A percentile compares a stretch with the other conserved stretches of the same genome.
phyloP scores from a whole-genome alignment of 2,888 invertebrate genomes.

The Perizoma flavofasciatum region DNA sequence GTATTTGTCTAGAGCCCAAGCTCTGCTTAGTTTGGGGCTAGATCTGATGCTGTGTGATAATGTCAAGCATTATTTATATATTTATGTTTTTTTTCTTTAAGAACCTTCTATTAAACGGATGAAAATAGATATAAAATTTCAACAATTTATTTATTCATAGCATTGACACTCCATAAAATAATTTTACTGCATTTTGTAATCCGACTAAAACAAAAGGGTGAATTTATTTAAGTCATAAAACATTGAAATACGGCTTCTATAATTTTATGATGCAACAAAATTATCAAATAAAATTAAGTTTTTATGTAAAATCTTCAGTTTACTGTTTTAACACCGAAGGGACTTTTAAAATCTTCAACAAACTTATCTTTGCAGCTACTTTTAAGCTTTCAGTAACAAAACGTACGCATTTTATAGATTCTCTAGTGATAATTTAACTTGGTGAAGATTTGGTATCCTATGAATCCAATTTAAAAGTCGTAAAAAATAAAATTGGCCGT shows the following conservation, averaged over 20 bases:
- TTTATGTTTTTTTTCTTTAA: too few species aligned
- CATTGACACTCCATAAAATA: constrained; percentile 27
- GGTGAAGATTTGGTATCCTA: constrained; percentile 38
- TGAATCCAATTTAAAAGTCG: constrained; percentile 53
- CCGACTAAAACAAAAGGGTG: constrained; percentile 40
- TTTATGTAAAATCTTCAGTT: constrained; percentile 44
- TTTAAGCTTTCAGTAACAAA: background rate
- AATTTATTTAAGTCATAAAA: constrained; percentile 37
- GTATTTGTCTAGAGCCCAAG: too few species aligned
- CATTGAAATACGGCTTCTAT: constrained; percentile 39
- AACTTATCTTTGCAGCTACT: constrained; percentile 35
- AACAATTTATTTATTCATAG: constrained; percentile 16
- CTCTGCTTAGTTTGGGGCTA: too few species aligned
- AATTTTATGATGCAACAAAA: constrained; percentile 42
- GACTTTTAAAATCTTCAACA: constrained; percentile 41
- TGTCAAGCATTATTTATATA: too few species aligned
- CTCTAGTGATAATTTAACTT: constrained; percentile 31
- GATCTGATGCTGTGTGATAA: too few species aligned
- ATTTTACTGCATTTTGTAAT: constrained; percentile 35
- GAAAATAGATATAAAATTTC: background rate
- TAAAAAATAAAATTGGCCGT: constrained; percentile 46
- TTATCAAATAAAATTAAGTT: constrained; percentile 47
- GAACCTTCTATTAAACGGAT: too few species aligned
- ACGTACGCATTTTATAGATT: background rate
- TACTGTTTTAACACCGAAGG: constrained; percentile 43